Base-by-base conservation (phyloP, 2,888 invertebrate genomes). In the Dryobota labecula region DNA sequence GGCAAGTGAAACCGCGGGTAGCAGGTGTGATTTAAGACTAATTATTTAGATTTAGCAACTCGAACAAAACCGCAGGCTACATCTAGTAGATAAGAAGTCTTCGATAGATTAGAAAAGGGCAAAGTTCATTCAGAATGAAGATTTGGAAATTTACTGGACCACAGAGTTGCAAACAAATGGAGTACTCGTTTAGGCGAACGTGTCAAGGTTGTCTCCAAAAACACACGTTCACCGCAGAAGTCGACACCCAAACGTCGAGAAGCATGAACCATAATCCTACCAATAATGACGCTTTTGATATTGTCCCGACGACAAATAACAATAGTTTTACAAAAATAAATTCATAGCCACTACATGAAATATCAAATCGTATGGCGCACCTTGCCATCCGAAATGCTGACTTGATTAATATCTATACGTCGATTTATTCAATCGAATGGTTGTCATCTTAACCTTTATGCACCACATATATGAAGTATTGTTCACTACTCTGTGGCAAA, bases 401-500 rank as follows among this genome's bases (percentile, higher is more conserved):
- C 30, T 53, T 53, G 27, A 51, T 8, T 9, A 30, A 53, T 27
- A 7, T 18, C 27, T 18, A 30, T 18, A 11, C 38, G 30, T 30
- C 4, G 53, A 53, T 53, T 53, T 53, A 30, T 30, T 45, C 9
- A 64, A 65, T 43, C 15, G 6, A 45, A 62, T 47, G 5, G n/a
- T 15, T 43, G 20, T 41, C 33, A 41, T 20, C 9, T 30, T 43
- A 9, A 27, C 4, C 20, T n/a, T 20, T 13, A 24, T 9, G 13
- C 6, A 47, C 18, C 4, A 45, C 4, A 63, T 24, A 75, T 61
- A 30, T 4, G 30, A 45, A 56, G 36, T 18, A 33, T 18, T 51
- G 27, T 51, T 71, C 49, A 38, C n/a, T 45, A 71, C 49, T 61
- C 70, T 24, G 20, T 53, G 27, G 2, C 36, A n/a, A 41, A 62